These are phyloP conservation scores for Doryteuthis pealeii DNA, from an alignment of 1,140 invertebrate genomes.

Conservation along the genomic window DNA sequence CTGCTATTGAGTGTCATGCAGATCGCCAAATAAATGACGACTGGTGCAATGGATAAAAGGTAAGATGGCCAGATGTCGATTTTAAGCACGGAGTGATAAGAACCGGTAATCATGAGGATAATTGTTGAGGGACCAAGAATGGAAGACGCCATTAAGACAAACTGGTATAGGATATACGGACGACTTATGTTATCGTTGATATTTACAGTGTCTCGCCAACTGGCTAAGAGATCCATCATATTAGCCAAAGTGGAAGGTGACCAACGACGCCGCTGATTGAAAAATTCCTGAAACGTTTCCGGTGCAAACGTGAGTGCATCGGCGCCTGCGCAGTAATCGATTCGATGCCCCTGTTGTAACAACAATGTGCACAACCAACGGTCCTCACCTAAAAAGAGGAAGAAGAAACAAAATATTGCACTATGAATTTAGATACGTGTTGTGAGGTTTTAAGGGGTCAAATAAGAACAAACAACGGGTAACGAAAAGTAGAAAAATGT, in stretches of 20 bases:
- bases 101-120: slow-evolving; percentile 95
- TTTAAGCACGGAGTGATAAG: slow-evolving; percentile 86
- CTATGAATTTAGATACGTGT: no score
- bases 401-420: no score
- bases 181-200: slow-evolving; percentile 69
- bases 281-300: slow-evolving; percentile 63
- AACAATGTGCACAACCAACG: slow-evolving; percentile 70
- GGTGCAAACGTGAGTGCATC: slow-evolving; percentile 71
- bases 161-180: slow-evolving; percentile 64
- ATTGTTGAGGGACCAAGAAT: slow-evolving; percentile 89
- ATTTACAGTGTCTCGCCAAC: slow-evolving; percentile 64
- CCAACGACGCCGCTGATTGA: slow-evolving; percentile 67
- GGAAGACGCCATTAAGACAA: slow-evolving; percentile 82
- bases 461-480: no score
- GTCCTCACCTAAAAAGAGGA: slow-evolving; percentile 66
- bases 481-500: no score
- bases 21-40: slow-evolving; percentile 71
- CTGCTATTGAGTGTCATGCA: slow-evolving; percentile 93
- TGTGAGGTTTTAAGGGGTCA: no score
- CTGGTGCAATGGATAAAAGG: slow-evolving; percentile 52
- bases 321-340: slow-evolving; percentile 70
- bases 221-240: slow-evolving; percentile 67
- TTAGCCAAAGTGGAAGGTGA: slow-evolving; percentile 72
- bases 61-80: slow-evolving; percentile 63
- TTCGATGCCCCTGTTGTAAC: slow-evolving; percentile 68